Evolutionary conservation across 1,140 invertebrate genomes (phyloP).

Genomic region (Drosophila saltans): DNA sequence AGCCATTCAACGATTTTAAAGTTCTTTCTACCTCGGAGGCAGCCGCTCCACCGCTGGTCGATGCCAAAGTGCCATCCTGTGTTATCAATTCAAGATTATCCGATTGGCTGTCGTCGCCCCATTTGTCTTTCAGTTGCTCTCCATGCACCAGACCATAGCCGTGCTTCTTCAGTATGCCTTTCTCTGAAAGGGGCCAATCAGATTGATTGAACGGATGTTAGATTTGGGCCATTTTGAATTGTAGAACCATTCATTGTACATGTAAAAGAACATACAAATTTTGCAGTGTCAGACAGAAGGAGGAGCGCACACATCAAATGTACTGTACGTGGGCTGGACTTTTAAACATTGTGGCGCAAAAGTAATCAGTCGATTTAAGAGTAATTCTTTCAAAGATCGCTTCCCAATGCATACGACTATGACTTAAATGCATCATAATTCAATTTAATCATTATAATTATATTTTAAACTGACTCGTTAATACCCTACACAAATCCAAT

Average conservation of each 20-base stretch:
- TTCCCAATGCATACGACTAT: too few species aligned
- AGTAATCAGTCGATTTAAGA: conserved; percentile 8
- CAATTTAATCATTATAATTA: too few species aligned
- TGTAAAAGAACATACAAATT: conserved; percentile 76
- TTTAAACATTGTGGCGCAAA: conserved; percentile 25
- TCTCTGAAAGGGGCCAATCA: conserved; percentile 87
- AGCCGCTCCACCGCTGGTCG: conserved; percentile 85
- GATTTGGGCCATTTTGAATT: background rate
- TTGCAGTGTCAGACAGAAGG: conserved; percentile 67
- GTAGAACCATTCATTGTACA: conserved; percentile 48
- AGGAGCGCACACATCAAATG: conserved; percentile 30
- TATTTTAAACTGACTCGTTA: too few species aligned
- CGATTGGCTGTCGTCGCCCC: conserved; percentile 88
- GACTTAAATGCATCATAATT: too few species aligned
- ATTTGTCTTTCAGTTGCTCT: conserved; percentile 87
- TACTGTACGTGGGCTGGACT: conserved; percentile 32
- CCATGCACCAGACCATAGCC: conserved; percentile 89
- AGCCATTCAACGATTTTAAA: conserved; percentile 94
- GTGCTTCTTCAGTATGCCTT: conserved; percentile 95
- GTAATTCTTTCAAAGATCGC: background rate
- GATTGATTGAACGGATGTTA: conserved; percentile 18
- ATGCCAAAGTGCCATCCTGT: conserved; percentile 86
- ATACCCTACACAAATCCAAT: background rate
- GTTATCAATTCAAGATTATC: conserved; percentile 89
- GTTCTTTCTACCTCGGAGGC: conserved; percentile 92